Conservation (phyloP, 2,888 invertebrate genomes). For the Petrolisthes cinctipes region DNA sequence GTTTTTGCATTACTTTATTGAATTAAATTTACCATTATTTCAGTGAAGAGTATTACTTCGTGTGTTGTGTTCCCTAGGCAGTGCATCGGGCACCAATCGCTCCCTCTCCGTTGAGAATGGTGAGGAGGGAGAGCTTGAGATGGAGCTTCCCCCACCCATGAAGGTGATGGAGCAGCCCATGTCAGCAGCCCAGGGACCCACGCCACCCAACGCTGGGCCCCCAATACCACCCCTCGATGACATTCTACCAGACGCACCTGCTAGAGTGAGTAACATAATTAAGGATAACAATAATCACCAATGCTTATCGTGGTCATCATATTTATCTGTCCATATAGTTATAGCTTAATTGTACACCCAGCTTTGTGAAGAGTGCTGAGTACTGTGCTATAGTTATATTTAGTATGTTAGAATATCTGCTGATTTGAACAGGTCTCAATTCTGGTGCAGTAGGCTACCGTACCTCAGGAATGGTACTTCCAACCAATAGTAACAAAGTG, state of each 20-base stretch:
- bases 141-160: slow-evolving; percentile 95
- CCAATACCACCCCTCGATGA: slow-evolving; percentile 48
- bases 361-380: no score
- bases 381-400: no score
- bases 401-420: no score
- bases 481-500: no score
- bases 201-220: slow-evolving; percentile 28
- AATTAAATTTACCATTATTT: no score
- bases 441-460: no score
- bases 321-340: no score
- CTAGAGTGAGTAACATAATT: slow-evolving; percentile 40
- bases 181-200: slow-evolving; percentile 67
- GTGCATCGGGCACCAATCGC: slow-evolving; percentile 46
- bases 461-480: no score
- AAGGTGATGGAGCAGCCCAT: slow-evolving; percentile 83
- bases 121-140: slow-evolving; percentile 67
- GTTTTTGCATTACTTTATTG: no score
- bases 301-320: not conserved
- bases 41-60: no score
- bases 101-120: slow-evolving; percentile 59
- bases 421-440: no score
- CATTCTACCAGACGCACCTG: slow-evolving; percentile 45
- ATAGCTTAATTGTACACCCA: no score
- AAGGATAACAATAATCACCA: not conserved
- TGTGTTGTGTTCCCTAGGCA: slow-evolving; percentile 15